Percentiles rank a stretch among this genome's conserved stretches.
These are phyloP conservation scores for Nebria brevicollis DNA, from an alignment of 2,888 invertebrate species.

Conservation along the genomic window DNA sequence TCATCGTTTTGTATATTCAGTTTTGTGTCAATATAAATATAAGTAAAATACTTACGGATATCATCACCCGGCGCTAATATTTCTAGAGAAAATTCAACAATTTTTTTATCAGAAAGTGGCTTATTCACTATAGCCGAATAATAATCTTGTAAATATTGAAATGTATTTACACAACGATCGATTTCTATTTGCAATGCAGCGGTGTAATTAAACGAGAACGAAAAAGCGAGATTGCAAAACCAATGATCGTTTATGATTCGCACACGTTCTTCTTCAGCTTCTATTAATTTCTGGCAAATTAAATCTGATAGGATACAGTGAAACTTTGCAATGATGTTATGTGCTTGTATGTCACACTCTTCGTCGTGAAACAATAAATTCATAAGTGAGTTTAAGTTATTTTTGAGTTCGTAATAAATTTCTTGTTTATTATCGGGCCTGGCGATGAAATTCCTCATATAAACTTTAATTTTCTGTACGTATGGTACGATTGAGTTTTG, in stretches of 20 bases:
- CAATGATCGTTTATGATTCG: slow-evolving; percentile 68
- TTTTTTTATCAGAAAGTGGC: neutral
- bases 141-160: slow-evolving; percentile 63
- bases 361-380: slow-evolving; percentile 68
- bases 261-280: slow-evolving; percentile 67
- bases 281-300: slow-evolving; percentile 67
- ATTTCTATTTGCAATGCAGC: slow-evolving; percentile 71
- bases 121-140: slow-evolving; percentile 57
- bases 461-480: slow-evolving; percentile 65
- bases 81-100: neutral
- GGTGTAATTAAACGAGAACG: slow-evolving; percentile 68
- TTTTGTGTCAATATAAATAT: neutral
- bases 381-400: slow-evolving; percentile 69
- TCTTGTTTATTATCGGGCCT: slow-evolving; percentile 70
- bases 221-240: slow-evolving; percentile 67
- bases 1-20: neutral
- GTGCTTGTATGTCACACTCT: slow-evolving; percentile 71
- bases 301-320: slow-evolving; percentile 65
- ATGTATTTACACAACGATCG: slow-evolving; percentile 65
- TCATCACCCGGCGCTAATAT: neutral
- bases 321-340: slow-evolving; percentile 63
- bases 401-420: slow-evolving; percentile 68
- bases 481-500: slow-evolving; percentile 69
- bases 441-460: slow-evolving; percentile 67
- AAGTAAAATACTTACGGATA: neutral